Base-by-base conservation (phyloP, 2,113 vertebrate species). In the Ovis aries region DNA sequence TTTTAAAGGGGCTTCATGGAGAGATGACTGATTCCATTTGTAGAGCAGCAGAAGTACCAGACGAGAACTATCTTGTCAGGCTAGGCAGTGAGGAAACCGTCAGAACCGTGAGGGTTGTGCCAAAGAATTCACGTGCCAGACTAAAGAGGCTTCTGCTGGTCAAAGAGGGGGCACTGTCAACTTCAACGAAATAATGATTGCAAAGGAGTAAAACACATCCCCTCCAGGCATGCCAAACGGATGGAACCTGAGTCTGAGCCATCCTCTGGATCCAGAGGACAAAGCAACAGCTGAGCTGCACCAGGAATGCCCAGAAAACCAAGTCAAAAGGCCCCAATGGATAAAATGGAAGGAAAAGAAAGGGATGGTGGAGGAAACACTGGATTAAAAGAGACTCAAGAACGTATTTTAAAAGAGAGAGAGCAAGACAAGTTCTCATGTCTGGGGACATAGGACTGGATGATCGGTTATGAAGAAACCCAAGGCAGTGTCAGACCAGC, bases 391-490 rank as follows among this genome's bases (percentile, higher is more conserved):
- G 60, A 50, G 16, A 90, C 19, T 13, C 14, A 40, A 71, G 52
- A 16, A 5, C 15, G 3, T 36, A n/a, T 80, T 71, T 19, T 3
- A 10, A 89, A 50, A 80, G 16, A 52, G 16, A 81, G 6, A 36
- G 43, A 90, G 25, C 36, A 62, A 62, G 43, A 90, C 57, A 57
- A 33, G 43, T 36, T 43, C 7, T 55, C 13, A 23, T 7, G 21
- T 45, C 45, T 33, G 8, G 9, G 57, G 87, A 17, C 7, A 15
- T 0, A 2, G 0, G 23, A 48, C 15, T 1, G 5, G 55, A 19
- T 53, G 91, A 33, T 25, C 36, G 15, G 11, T 23, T 4, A 48
- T 0, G 3, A 48, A 82, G 77, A 80, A 40, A 59, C n/a, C 71
- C 31, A 62, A 64, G 85, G 25, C 29, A 43, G 29, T 6, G 9